phyloP scores from a whole-genome alignment of 2,797 vertebrate species.

The Streptopelia turtur region DNA sequence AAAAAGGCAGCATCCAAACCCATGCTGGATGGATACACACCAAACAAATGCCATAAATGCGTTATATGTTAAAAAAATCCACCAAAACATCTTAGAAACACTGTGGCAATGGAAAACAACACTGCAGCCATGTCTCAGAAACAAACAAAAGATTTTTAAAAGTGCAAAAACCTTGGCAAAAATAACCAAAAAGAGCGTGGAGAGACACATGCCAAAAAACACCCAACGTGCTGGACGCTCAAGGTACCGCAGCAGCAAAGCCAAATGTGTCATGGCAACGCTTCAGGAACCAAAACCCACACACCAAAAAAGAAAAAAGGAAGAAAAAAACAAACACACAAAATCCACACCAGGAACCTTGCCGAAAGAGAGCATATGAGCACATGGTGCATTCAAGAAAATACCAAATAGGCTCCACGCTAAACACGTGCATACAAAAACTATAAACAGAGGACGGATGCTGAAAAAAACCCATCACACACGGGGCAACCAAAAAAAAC shows the following conservation, averaged over 20 bases:
- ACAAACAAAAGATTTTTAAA: background rate
- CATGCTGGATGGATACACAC: background rate
- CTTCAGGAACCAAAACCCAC: background rate
- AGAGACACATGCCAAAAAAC: background rate
- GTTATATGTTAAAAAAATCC: background rate
- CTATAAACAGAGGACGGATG: background rate
- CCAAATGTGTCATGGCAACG: background rate
- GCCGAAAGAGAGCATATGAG: background rate
- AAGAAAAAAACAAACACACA: background rate
- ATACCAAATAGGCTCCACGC: background rate
- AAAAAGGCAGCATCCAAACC: background rate
- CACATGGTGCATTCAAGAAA: background rate
- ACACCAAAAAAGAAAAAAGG: too few species aligned
- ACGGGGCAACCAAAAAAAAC: background rate
- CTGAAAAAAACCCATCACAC: background rate
- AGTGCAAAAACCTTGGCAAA: background rate
- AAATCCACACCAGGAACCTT: background rate
- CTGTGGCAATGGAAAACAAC: background rate
- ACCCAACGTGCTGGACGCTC: background rate
- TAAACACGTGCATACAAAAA: background rate
- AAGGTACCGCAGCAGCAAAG: background rate
- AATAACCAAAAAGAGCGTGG: fast-evolving
- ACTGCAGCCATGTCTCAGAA: background rate
- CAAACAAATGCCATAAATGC: background rate
- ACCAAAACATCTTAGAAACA: background rate